Evolutionary conservation across 2,797 vertebrate genomes (phyloP).

Genomic region (Thamnophis elegans): DNA sequence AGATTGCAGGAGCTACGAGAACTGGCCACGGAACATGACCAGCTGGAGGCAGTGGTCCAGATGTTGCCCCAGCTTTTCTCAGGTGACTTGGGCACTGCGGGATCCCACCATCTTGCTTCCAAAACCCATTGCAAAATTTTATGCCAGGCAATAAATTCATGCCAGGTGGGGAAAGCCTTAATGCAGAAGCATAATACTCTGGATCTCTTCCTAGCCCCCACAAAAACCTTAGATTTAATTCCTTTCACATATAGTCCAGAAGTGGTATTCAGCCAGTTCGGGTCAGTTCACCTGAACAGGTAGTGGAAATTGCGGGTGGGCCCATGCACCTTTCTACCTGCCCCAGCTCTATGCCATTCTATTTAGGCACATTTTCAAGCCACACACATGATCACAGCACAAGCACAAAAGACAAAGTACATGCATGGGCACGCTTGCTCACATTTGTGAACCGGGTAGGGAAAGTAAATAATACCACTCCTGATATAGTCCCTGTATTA

Average conservation of each 20-base stretch:
- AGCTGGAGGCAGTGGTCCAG: conserved; percentile 85
- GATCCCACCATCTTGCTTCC: neutral
- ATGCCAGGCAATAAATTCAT: neutral
- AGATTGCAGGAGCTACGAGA: conserved; percentile 77
- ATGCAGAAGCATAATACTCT: neutral
- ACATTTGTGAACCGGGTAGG: no score
- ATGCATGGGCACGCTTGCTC: no score
- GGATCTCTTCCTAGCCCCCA: neutral
- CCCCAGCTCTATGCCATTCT: no score
- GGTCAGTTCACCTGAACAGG: no score
- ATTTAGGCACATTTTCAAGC: no score
- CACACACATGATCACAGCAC: no score
- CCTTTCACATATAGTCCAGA: neutral
- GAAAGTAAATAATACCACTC: no score
- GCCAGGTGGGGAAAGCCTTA: neutral
- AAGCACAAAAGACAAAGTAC: no score
- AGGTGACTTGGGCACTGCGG: conserved; percentile 67
- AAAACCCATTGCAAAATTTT: neutral
- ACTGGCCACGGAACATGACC: conserved; percentile 75
- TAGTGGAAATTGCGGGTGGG: no score
- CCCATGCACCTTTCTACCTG: no score
- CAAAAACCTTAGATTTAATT: neutral
- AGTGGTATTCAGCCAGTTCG: no score
- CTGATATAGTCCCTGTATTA: no score
- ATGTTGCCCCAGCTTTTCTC: conserved; percentile 87